A percentile compares a stretch with the other conserved stretches of the same genome.
phyloP scores from a whole-genome alignment of 2,888 invertebrate species.

The Habroteleia sp. region DNA sequence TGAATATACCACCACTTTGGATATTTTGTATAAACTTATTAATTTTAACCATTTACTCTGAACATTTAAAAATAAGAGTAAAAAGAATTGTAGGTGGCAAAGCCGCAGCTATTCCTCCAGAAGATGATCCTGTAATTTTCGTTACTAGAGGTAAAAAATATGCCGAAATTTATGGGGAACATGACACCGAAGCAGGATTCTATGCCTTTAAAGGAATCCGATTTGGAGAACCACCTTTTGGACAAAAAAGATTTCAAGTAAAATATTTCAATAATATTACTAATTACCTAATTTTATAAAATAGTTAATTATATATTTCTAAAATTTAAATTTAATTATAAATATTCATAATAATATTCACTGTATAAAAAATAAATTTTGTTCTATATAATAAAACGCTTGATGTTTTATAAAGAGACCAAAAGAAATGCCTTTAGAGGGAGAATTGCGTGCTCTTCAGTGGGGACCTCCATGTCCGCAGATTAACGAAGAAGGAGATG shows the following conservation, averaged over 20 bases:
- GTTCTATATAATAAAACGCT: too few relatives aligned
- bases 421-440: constrained; percentile 81
- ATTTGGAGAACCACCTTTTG: constrained; percentile 85
- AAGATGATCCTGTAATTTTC: constrained; percentile 88
- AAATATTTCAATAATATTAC: too few relatives aligned
- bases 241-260: constrained; percentile 84
- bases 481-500: constrained; percentile 79
- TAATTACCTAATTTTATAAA: too few relatives aligned
- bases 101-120: constrained; percentile 85
- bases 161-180: constrained; percentile 85
- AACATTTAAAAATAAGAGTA: constrained; percentile 61
- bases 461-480: constrained; percentile 85
- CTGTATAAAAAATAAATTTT: too few relatives aligned
- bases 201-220: constrained; percentile 89
- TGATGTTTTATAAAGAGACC: too few relatives aligned
- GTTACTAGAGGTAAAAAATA: constrained; percentile 84
- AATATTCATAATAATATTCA: too few relatives aligned
- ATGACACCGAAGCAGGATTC: constrained; percentile 84
- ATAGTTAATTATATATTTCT: too few relatives aligned
- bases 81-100: constrained; percentile 86
- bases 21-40: constrained; percentile 44
- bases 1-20: constrained; percentile 22
- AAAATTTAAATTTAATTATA: too few relatives aligned
- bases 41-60: constrained; percentile 16
- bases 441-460: constrained; percentile 83